These are phyloP conservation scores for Kradibia gibbosae DNA, from an alignment of 1,140 invertebrate species.

Conservation along the genomic window DNA sequence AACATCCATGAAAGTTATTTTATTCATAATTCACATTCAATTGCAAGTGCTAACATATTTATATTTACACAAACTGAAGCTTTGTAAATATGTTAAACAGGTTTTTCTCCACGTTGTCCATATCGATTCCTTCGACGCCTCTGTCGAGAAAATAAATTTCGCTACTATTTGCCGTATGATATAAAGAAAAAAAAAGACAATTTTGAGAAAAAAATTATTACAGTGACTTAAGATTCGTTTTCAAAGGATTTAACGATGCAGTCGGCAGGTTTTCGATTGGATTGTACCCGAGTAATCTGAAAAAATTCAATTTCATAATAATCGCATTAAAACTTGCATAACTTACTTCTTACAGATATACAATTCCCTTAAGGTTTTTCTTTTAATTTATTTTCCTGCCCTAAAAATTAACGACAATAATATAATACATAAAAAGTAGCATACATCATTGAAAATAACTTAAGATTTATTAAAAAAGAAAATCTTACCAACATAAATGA, in stretches of 20 bases:
- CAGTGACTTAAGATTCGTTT: constrained; percentile 64
- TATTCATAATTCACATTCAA: constrained; percentile 24
- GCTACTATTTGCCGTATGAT: constrained; percentile 4
- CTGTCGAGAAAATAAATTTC: constrained; percentile 60
- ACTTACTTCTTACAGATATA: background rate
- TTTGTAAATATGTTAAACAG: constrained; percentile 72
- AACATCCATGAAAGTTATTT: constrained; percentile 42
- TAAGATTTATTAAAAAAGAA: too few species aligned
- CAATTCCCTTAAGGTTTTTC: too few species aligned
- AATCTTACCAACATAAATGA: too few species aligned
- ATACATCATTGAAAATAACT: too few species aligned
- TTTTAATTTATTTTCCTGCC: too few species aligned
- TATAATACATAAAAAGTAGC: background rate
- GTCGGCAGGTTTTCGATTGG: constrained; percentile 57
- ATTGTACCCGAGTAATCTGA: constrained; percentile 63
- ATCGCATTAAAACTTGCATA: background rate
- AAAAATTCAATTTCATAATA: constrained; percentile 40
- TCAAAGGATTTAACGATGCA: constrained; percentile 56
- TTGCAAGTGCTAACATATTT: background rate
- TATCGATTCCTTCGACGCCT: constrained; percentile 74
- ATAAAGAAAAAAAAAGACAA: constrained; percentile 22
- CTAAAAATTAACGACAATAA: background rate
- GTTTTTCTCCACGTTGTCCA: constrained; percentile 73
- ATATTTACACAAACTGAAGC: constrained; percentile 73
- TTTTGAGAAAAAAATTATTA: constrained; percentile 54